phyloP scores from a whole-genome alignment of 2,113 vertebrate genomes.

The Melierax canorus region DNA sequence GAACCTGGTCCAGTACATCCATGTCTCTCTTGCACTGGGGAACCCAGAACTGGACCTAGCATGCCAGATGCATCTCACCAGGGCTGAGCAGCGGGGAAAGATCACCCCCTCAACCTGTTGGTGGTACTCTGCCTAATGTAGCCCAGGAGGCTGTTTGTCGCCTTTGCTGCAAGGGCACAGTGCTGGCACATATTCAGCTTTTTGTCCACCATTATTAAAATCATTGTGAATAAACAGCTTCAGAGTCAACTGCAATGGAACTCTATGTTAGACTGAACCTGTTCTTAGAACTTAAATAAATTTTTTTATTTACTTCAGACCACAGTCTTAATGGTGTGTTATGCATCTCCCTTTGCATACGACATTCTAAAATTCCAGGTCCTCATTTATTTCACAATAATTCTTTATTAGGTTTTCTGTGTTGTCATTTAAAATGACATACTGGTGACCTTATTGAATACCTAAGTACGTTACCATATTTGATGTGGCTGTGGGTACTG shows the following conservation, averaged over 20 bases:
- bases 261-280: not conserved
- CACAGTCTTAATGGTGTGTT: not conserved
- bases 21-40: not conserved
- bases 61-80: not conserved
- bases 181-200: not conserved
- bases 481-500: not conserved
- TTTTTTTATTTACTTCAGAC: not conserved
- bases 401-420: not conserved
- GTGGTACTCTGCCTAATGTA: not conserved
- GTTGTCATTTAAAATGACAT: not conserved
- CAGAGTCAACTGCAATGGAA: not conserved
- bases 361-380: not conserved
- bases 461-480: not conserved
- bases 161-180: not conserved
- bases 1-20: not conserved
- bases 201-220: not conserved
- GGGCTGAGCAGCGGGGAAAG: not conserved
- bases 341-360: not conserved
- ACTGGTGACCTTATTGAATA: not conserved
- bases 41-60: not conserved
- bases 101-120: not conserved
- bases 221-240: not conserved
- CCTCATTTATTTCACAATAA: not conserved
- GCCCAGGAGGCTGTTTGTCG: not conserved
- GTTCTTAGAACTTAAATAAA: not conserved